Conservation (phyloP, 2,888 invertebrate genomes). For the Hedychridium roseum region DNA sequence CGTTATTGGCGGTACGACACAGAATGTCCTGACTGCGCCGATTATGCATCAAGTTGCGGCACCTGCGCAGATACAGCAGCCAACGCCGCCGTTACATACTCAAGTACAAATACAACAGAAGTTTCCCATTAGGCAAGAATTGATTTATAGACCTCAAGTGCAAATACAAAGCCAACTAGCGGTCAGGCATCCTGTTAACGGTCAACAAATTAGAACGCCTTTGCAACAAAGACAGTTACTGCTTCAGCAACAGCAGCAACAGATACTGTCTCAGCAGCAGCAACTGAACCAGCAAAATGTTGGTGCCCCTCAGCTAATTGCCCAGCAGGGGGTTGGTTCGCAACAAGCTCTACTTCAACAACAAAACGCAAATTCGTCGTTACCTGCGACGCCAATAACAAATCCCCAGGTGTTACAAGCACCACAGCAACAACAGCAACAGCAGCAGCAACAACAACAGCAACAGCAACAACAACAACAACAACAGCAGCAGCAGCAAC, state of each 20-base stretch:
- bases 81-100: constrained; percentile 42
- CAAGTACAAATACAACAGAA: constrained; percentile 61
- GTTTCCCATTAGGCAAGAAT: constrained; percentile 57
- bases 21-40: constrained; percentile 34
- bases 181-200: constrained; percentile 56
- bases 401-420: constrained; percentile 32
- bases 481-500: constrained; percentile 28
- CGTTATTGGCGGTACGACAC: constrained; percentile 27
- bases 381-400: constrained; percentile 31
- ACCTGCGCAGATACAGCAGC: constrained; percentile 36
- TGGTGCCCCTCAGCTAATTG: constrained; percentile 25
- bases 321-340: constrained; percentile 33
- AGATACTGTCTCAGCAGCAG: constrained; percentile 28
- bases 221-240: constrained; percentile 47
- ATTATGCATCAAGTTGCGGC: constrained; percentile 33
- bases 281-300: constrained; percentile 37
- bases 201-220: constrained; percentile 53
- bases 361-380: constrained; percentile 27
- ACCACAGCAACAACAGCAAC: constrained; percentile 20
- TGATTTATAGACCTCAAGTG: constrained; percentile 49
- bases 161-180: constrained; percentile 48
- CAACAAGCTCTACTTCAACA: constrained; percentile 36
- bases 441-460: constrained; percentile 26
- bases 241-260: constrained; percentile 46
- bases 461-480: constrained; percentile 33